These are phyloP conservation scores for Protaetia brevitarsis DNA, from an alignment of 1,140 invertebrate genomes.

Conservation along the genomic window DNA sequence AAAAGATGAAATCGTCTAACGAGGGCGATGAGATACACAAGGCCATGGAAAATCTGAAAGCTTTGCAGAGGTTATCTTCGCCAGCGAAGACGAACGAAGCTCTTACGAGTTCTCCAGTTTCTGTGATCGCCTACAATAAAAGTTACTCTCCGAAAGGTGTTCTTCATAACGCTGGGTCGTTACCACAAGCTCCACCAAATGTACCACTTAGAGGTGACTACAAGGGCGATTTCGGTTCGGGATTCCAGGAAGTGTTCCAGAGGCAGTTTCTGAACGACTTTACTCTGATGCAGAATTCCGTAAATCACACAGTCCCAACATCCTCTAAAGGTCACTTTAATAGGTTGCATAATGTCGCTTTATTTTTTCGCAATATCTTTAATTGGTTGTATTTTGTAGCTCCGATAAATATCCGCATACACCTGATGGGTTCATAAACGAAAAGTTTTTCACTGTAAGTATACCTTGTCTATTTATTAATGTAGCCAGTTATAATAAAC, in stretches of 20 bases:
- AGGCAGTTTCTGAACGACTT: conserved; percentile 43
- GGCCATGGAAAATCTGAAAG: conserved; percentile 45
- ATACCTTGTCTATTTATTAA: too few relatives aligned
- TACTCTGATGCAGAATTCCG: conserved; percentile 18
- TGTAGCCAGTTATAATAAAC: too few relatives aligned
- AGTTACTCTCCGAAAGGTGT: conserved; percentile 39
- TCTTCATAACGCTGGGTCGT: conserved; percentile 4
- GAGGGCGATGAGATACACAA: conserved; percentile 44
- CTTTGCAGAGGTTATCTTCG: conserved; percentile 43
- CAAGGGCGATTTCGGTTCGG: conserved; percentile 25
- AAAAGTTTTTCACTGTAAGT: conserved; percentile 28
- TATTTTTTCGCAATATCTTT: conserved; percentile 23
- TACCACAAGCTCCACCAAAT: neutral
- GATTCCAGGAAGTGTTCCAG: conserved; percentile 46
- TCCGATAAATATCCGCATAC: conserved; percentile 28
- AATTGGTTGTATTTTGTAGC: conserved; percentile 29
- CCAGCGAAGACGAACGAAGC: conserved; percentile 32
- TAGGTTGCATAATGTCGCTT: conserved; percentile 40
- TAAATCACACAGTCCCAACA: conserved; percentile 28
- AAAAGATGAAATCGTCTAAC: conserved; percentile 18
- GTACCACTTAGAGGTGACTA: conserved; percentile 23
- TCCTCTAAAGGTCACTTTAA: conserved; percentile 32
- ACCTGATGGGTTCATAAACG: conserved; percentile 17
- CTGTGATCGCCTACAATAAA: conserved; percentile 46
- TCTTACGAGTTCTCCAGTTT: conserved; percentile 38